Base-by-base conservation (phyloP, 2,888 invertebrate species). In the Frankliniella intonsa region DNA sequence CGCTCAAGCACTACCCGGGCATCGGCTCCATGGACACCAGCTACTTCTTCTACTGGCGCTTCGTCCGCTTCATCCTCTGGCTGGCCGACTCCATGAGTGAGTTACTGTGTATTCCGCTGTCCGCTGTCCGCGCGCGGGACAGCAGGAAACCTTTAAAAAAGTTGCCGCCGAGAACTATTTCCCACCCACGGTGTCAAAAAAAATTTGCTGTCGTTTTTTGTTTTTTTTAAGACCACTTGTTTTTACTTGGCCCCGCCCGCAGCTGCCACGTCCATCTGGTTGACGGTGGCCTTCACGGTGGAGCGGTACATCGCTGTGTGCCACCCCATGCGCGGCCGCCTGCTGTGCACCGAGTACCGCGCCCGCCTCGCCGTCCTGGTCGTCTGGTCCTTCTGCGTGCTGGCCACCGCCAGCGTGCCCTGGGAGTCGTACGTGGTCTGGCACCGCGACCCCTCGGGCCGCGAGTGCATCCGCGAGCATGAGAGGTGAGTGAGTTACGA, bases 231-330 rank as follows among this genome's bases (percentile, higher is more conserved):
- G 38, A 38, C 38, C 2, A 38, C 38, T 3, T 38, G 38, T 38
- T 38, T 19, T 55, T 12, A 55, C 55, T 55, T 10, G 19, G 22
- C 51, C 19, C 50, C 84, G 84, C 2, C 22, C 69, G 25, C 86
- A 87, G 90, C 89, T 85, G 93, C 92, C 86, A 92, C 92, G 62
- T 93, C 93, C 81, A 92, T 93, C 80, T 94, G 94, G 92, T 88
- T 94, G 84, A 93, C 93, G 50, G 93, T 94, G 49, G 92, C 93
- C 83, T 94, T 94, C 87, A 94, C 94, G 27, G 89, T 94, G 82
- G 94, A 94, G 88, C 90, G 94, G 81, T 94, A 93, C 88, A 92
- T 94, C 84, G 93, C 93, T 50, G 93, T 94, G 38, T 92, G 93
- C 85, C 92, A 93, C 88, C 94, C 94, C 25, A 91, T 94, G 87